These are phyloP conservation scores for Baronia brevicornis DNA, from an alignment of 2,888 invertebrate species.

Conservation along the genomic window DNA sequence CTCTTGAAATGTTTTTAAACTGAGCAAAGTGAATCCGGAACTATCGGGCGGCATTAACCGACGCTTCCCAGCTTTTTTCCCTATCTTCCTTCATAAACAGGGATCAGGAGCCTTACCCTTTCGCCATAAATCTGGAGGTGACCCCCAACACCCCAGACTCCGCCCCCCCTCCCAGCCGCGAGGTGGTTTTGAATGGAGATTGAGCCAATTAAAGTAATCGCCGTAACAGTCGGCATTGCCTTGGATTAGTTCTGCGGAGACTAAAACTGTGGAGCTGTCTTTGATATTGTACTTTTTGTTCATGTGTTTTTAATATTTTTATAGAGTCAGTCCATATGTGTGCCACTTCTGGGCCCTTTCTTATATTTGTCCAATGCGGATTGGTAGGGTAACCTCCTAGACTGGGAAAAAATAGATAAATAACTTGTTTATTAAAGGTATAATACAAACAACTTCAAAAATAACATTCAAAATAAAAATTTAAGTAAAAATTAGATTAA, in stretches of 20 bases:
- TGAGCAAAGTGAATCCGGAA: conserved; percentile 9
- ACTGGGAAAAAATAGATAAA: too few relatives aligned
- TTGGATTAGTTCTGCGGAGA: conserved; percentile 76
- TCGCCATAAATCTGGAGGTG: conserved; percentile 66
- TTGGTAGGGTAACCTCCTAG: too few relatives aligned
- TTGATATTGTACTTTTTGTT: background rate
- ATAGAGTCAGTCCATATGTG: too few relatives aligned
- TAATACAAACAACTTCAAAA: too few relatives aligned
- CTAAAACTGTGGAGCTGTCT: conserved; percentile 30
- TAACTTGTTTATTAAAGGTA: too few relatives aligned
- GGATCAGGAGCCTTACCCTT: conserved; percentile 71
- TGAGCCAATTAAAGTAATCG: conserved; percentile 83
- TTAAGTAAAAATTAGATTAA: too few relatives aligned
- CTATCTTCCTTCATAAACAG: conserved; percentile 73
- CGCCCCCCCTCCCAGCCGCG: conserved; percentile 33
- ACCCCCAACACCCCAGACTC: conserved; percentile 31
- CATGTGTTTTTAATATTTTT: too few relatives aligned
- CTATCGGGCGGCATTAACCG: conserved; percentile 9
- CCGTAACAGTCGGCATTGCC: conserved; percentile 81
- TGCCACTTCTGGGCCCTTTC: too few relatives aligned
- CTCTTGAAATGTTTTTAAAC: conserved; percentile 8
- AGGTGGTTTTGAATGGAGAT: conserved; percentile 78
- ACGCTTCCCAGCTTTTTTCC: conserved; percentile 45
- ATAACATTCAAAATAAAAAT: too few relatives aligned
- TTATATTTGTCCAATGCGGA: too few relatives aligned